A percentile compares a stretch with the other conserved stretches of the same genome.
phyloP scores from a whole-genome alignment of 2,888 invertebrate species.

The Petrolisthes manimaculis region DNA sequence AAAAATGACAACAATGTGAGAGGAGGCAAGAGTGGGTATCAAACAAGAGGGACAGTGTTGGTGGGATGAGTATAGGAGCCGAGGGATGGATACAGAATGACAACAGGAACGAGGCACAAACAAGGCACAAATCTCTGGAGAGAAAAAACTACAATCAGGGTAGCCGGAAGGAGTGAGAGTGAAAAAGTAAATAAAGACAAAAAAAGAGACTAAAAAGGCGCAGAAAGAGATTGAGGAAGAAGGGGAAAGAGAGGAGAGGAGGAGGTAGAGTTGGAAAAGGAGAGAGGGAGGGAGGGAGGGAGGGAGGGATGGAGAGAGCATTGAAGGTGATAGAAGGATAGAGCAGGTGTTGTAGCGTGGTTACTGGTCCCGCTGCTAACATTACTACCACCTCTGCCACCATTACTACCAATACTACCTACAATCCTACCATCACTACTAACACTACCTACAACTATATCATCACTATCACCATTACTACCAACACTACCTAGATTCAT shows the following conservation, averaged over 20 bases:
- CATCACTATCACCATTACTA: constrained; percentile 12
- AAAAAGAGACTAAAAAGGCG: not conserved
- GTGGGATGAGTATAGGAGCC: not conserved
- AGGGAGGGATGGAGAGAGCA: constrained; percentile 3
- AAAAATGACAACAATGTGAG: not conserved
- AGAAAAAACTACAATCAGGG: not conserved
- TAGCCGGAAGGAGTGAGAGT: not conserved
- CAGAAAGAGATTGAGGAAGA: not conserved
- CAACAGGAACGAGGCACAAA: not conserved
- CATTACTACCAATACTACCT: not conserved
- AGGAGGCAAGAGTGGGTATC: not conserved
- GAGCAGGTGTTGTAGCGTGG: constrained; percentile 3
- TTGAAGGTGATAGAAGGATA: constrained; percentile 21
- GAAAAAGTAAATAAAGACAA: not conserved
- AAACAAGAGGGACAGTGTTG: not conserved
- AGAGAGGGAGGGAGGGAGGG: constrained; percentile 25
- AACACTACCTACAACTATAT: not conserved
- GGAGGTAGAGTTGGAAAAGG: constrained; percentile 15
- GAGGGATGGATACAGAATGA: not conserved
- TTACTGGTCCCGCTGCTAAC: not conserved
- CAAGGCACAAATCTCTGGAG: not conserved
- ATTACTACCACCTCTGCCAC: not conserved
- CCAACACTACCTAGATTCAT: not conserved
- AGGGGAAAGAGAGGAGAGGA: constrained; percentile 19
- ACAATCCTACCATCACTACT: not conserved